Percentiles rank a stretch among this genome's conserved stretches.
These are phyloP conservation scores for Podiceps cristatus DNA, from an alignment of 2,113 vertebrate genomes.

Conservation along the genomic window DNA sequence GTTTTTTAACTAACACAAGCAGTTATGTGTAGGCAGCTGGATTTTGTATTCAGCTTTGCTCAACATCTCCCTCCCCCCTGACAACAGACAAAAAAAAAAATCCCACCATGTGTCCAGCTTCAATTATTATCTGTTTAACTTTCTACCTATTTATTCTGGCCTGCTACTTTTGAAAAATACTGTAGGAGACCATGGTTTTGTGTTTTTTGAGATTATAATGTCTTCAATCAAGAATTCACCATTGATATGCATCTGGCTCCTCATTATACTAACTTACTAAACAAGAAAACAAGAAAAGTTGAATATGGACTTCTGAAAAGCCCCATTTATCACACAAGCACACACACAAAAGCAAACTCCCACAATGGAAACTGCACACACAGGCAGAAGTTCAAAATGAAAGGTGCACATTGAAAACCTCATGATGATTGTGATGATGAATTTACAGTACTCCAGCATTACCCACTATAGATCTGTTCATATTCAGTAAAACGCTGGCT, in stretches of 20 bases:
- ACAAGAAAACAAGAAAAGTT: not conserved
- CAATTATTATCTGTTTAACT: not conserved
- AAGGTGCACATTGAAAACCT: not conserved
- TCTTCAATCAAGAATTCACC: not conserved
- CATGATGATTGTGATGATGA: not conserved
- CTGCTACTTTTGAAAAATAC: not conserved
- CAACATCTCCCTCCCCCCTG: not conserved
- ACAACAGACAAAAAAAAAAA: not conserved
- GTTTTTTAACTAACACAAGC: not conserved
- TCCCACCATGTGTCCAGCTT: not conserved
- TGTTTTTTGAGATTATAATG: not conserved
- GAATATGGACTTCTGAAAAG: not conserved
- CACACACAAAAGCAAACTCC: not conserved
- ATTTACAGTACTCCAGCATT: not conserved
- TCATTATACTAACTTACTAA: not conserved
- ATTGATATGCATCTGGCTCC: not conserved
- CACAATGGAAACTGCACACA: not conserved
- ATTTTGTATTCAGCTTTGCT: not conserved
- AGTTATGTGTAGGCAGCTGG: not conserved
- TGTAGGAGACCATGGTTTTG: not conserved
- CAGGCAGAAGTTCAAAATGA: not conserved
- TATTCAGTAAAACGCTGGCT: constrained; percentile 1
- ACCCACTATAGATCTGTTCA: not conserved
- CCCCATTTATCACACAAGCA: not conserved
- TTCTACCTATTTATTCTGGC: not conserved